These are phyloP conservation scores for Drosophila varians DNA, from an alignment of 1,140 invertebrate species.

Conservation along the genomic window DNA sequence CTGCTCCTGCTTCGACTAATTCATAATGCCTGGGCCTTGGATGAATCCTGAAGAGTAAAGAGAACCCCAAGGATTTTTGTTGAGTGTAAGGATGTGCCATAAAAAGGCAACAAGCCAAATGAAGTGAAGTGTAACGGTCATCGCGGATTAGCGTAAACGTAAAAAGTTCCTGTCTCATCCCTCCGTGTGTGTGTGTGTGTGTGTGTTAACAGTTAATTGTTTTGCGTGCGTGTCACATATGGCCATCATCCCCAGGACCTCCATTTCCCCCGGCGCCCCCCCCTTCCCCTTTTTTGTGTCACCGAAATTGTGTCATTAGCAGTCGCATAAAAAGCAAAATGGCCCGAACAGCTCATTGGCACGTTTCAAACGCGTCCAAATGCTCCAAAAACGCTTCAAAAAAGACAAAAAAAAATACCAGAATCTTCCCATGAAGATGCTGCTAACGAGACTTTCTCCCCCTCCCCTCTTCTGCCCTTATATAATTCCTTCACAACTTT, in stretches of 20 bases:
- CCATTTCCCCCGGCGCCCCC: too few relatives aligned
- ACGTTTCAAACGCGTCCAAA: constrained; percentile 45
- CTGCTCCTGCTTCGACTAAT: too few relatives aligned
- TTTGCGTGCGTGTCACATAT: constrained; percentile 60
- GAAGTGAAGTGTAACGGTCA: constrained; percentile 46
- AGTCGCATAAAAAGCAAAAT: constrained; percentile 71
- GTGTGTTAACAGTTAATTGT: constrained; percentile 68
- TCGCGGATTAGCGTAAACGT: constrained; percentile 48
- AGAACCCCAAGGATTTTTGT: too few relatives aligned
- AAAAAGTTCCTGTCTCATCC: constrained; percentile 31
- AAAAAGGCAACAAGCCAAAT: constrained; percentile 45
- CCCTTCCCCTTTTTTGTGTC: constrained; percentile 35
- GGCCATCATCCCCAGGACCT: constrained; percentile 17
- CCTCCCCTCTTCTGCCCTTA: background rate
- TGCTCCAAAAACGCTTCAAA: background rate
- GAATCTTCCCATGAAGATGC: constrained; percentile 47
- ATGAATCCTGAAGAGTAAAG: too few relatives aligned
- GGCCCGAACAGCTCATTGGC: constrained; percentile 74
- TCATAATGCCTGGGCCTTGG: too few relatives aligned
- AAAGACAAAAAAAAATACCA: background rate
- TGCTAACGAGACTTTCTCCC: constrained; percentile 2
- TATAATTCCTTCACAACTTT: constrained; percentile 19
- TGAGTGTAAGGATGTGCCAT: background rate
- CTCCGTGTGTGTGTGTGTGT: constrained; percentile 6
- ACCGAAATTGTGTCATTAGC: constrained; percentile 78